phyloP scores from a whole-genome alignment of 2,888 invertebrate species.

The Villa cingulata region DNA sequence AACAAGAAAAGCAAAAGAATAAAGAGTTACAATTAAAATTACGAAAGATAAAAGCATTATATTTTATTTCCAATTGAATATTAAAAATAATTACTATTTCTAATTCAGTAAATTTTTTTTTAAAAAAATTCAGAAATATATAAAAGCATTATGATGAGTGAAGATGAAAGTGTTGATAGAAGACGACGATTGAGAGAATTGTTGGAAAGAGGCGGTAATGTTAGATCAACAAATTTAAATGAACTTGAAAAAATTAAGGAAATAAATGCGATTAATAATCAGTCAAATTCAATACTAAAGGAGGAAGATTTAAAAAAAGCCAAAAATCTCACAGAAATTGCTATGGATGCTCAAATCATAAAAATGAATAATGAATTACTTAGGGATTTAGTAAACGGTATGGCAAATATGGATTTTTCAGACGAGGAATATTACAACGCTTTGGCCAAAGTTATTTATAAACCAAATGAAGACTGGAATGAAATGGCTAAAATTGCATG shows the following conservation, averaged over 20 bases:
- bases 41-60: no score
- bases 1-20: no score
- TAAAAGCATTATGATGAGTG: no score
- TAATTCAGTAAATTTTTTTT: no score
- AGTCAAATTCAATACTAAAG: slow-evolving; percentile 22
- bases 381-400: slow-evolving; percentile 23
- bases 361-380: slow-evolving; percentile 29
- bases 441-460: slow-evolving; percentile 22
- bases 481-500: slow-evolving; percentile 18
- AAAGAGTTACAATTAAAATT: no score
- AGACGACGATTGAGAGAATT: background rate
- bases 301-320: slow-evolving; percentile 23
- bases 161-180: no score
- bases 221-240: slow-evolving; percentile 21
- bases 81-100: no score
- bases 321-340: slow-evolving; percentile 30
- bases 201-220: background rate
- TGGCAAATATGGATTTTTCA: slow-evolving; percentile 23
- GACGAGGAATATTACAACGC: slow-evolving; percentile 26
- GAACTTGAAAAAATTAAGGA: slow-evolving; percentile 27
- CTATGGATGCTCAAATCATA: slow-evolving; percentile 32
- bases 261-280: slow-evolving; percentile 20
- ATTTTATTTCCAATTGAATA: no score
- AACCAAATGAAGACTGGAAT: slow-evolving; percentile 23
- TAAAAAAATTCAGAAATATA: no score